Evolutionary conservation across 2,113 vertebrate genomes (phyloP).

Genomic region (Grantiella picta): DNA sequence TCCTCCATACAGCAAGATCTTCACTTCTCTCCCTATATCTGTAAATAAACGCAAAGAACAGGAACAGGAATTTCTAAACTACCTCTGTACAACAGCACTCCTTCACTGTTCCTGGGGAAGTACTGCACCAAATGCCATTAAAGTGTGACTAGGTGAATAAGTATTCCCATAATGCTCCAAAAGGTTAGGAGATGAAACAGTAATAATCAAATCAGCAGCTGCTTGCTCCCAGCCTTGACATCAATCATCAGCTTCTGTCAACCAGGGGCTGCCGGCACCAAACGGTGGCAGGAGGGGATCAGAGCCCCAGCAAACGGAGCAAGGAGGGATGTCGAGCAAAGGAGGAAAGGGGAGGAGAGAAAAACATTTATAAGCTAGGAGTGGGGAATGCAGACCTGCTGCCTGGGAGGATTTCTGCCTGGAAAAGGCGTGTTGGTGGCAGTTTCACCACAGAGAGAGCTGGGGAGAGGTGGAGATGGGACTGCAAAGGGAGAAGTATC

Average conservation of each 20-base stretch:
- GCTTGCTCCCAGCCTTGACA: constrained; percentile 56
- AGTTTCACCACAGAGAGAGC: rapidly evolving
- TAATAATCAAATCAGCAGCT: constrained; percentile 72
- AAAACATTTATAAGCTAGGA: not conserved
- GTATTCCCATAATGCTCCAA: constrained; percentile 54
- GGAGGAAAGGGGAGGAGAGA: rapidly evolving
- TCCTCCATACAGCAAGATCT: not conserved
- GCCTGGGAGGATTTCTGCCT: not conserved
- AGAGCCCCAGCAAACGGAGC: not conserved
- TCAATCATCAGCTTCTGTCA: constrained; percentile 37
- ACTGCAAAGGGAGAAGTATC: not conserved
- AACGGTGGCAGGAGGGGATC: not conserved
- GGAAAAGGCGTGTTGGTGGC: not conserved
- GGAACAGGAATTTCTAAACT: not conserved
- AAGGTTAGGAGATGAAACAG: constrained; percentile 70
- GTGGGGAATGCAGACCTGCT: rapidly evolving
- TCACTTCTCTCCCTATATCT: not conserved
- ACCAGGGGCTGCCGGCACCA: not conserved
- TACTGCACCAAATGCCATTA: constrained; percentile 27
- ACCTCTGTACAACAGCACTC: not conserved
- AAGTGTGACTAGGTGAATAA: constrained; percentile 36
- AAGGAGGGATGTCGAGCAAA: not conserved
- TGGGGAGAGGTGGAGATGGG: not conserved
- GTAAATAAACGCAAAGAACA: constrained; percentile 18
- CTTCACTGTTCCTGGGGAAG: not conserved